Evolutionary conservation across 1,140 invertebrate genomes (phyloP).

Genomic region (Drosophila tsacasi): DNA sequence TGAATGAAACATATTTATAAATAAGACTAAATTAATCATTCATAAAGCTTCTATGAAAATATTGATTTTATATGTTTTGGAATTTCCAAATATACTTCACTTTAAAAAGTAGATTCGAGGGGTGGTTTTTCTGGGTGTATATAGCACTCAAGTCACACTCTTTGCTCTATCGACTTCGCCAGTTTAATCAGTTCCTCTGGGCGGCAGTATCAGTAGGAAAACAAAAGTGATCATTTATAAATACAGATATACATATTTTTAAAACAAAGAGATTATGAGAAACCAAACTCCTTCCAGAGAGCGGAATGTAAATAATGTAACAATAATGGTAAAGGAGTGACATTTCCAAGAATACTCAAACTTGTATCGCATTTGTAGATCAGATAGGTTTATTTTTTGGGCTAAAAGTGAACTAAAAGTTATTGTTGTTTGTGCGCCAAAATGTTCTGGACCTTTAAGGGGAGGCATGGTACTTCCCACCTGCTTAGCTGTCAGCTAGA

Average conservation of each 20-base stretch:
- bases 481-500: not conserved
- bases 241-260: constrained; percentile 19
- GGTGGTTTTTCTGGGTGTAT: not conserved
- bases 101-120: not conserved
- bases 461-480: not conserved
- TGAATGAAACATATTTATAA: not conserved
- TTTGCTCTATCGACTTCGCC: constrained; percentile 7
- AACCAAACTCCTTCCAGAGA: not conserved
- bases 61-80: too few species aligned
- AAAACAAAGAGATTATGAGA: constrained; percentile 36
- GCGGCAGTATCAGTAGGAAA: constrained; percentile 33
- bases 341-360: not conserved
- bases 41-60: not conserved
- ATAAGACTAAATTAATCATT: not conserved
- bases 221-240: constrained; percentile 30
- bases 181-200: constrained; percentile 26
- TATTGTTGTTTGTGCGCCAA: constrained; percentile 1
- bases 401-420: not conserved
- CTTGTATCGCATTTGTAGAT: not conserved
- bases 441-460: not conserved
- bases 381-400: not conserved
- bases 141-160: not conserved
- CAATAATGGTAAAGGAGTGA: not conserved
- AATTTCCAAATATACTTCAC: not conserved
- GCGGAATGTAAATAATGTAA: not conserved